Evolutionary conservation across 2,888 invertebrate species (phyloP).

Genomic region (Galerucella pusilla): DNA sequence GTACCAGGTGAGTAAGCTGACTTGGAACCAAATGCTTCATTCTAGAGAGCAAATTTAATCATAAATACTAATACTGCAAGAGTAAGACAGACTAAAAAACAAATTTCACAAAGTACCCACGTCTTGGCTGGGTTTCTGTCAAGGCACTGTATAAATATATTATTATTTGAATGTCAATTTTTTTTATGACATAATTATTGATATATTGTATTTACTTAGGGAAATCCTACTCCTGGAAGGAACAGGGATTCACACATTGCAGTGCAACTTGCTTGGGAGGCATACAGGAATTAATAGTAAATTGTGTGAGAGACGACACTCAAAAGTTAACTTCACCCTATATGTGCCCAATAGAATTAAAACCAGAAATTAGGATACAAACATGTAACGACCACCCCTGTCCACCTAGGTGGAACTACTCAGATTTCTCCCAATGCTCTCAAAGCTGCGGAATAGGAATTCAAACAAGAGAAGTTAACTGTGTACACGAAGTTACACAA

Average conservation of each 20-base stretch:
- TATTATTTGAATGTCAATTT: no score
- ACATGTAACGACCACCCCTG: conserved; percentile 88
- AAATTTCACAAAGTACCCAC: no score
- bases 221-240: conserved; percentile 89
- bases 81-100: no score
- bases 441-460: conserved; percentile 95
- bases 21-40: background rate
- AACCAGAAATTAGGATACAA: conserved; percentile 85
- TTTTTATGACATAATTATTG: background rate
- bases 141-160: no score
- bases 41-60: background rate
- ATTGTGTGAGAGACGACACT: conserved; percentile 88
- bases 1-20: conserved; percentile 71
- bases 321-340: conserved; percentile 88
- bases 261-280: conserved; percentile 86
- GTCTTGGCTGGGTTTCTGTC: no score
- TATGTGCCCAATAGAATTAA: conserved; percentile 86
- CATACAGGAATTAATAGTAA: conserved; percentile 86
- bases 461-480: conserved; percentile 89
- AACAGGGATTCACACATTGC: conserved; percentile 91
- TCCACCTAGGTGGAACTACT: conserved; percentile 92
- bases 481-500: conserved; percentile 87
- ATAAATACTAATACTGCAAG: no score
- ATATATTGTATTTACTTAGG: conserved; percentile 66
- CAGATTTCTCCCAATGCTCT: conserved; percentile 89